Conservation (phyloP, 2,797 vertebrate species). For the Lophura swinhoii region DNA sequence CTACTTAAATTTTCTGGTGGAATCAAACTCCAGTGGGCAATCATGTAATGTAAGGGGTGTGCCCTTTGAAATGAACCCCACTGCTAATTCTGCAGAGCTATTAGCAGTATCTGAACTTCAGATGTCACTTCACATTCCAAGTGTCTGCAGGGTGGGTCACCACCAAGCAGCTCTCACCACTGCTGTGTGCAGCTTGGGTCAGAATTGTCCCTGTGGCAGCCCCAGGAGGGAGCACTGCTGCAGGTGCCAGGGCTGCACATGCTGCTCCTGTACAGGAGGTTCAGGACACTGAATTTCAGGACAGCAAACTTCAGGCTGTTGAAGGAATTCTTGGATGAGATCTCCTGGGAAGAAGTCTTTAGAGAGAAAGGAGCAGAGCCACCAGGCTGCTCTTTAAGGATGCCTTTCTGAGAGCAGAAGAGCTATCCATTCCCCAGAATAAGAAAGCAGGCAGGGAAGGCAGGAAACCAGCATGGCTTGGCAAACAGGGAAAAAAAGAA, state of each 20-base stretch:
- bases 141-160: neutral
- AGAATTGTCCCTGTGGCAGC: fast-evolving
- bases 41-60: neutral
- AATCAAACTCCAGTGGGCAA: neutral
- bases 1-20: neutral
- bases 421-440: too few relatives aligned
- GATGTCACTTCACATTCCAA: fast-evolving
- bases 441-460: too few relatives aligned
- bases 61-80: neutral
- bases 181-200: fast-evolving
- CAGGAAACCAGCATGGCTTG: too few relatives aligned
- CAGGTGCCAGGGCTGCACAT: neutral
- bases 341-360: too few relatives aligned
- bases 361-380: too few relatives aligned
- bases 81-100: neutral
- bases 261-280: neutral
- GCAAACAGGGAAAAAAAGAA: too few relatives aligned
- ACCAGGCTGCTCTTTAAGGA: too few relatives aligned
- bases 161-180: neutral
- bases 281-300: too few relatives aligned
- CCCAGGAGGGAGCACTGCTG: neutral
- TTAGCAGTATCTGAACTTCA: neutral
- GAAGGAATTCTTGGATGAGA: too few relatives aligned
- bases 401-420: too few relatives aligned
- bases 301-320: too few relatives aligned